Evolutionary conservation across 2,888 invertebrate species (phyloP), one percentile per base, ranked within the genome.

Genomic region (Lasiommata megera): DNA sequence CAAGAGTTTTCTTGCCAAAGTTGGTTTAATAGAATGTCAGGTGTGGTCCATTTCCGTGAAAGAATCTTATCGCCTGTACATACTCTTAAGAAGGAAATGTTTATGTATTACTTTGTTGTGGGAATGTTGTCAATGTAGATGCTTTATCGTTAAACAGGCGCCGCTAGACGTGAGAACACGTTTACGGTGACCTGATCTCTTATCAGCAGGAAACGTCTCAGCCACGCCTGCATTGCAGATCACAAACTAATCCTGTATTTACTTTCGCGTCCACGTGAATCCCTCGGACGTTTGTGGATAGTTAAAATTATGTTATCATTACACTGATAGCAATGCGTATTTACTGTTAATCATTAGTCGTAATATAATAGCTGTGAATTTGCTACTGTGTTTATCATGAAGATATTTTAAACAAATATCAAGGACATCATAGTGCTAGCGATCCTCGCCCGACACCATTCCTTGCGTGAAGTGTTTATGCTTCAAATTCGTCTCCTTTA

Each of bases 141-240:
- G 29, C 46, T 54, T 53, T 61, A 61, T 56, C 58, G 43, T 50
- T 41, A 31, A 50, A 34, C 43, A 36, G 61, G 61, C 60, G 58
- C 51, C 64, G 58, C 54, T 64, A 68, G 72, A 73, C 75, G 73
- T 76, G 81, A 80, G 80, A 84, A 80, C 73, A 70, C 75, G 73
- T 71, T 67, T 65, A 66, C 67, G 76, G 74, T 77, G 73, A 73
- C 73, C 76, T 68, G 74, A 73, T 71, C 65, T 76, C 78, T 87
- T 89, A 88, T 88, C 88, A 77, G 71, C 86, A 87, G 88, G 89
- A 89, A 87, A 79, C 74, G 71, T 59, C 54, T 54, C 69, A 73
- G 75, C 73, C 73, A 79, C 74, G 77, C 79, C 78, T 79, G 83
- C 76, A 76, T 76, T 73, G 79, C 79, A 78, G 82, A 80, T 84